phyloP scores from a whole-genome alignment of 2,888 invertebrate species.

The Dicroscelio sp. region DNA sequence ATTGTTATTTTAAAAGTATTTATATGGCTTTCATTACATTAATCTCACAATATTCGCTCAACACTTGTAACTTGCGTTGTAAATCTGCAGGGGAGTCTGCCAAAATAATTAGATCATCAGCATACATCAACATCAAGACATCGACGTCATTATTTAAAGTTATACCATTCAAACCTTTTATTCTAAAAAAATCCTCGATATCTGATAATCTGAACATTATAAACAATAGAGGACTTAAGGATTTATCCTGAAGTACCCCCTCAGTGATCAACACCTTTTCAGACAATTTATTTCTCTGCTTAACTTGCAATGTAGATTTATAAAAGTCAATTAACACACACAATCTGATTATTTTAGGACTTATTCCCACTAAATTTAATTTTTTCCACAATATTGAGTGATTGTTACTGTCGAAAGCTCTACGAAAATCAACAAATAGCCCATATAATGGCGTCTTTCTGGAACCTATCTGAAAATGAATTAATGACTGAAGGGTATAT shows the following conservation, averaged over 20 bases:
- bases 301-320: slow-evolving; percentile 25
- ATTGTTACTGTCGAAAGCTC: background rate
- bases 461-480: background rate
- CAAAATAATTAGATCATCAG: background rate
- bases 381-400: slow-evolving; percentile 13
- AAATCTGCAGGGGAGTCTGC: background rate
- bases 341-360: slow-evolving; percentile 14
- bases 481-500: background rate
- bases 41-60: background rate
- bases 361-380: slow-evolving; percentile 1
- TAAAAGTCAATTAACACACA: slow-evolving; percentile 17
- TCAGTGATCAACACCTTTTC: slow-evolving; percentile 1
- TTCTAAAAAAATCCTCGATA: too few species aligned
- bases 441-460: background rate
- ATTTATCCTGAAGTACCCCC: slow-evolving; percentile 47
- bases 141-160: background rate
- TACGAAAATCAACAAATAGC: background rate
- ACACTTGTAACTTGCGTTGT: background rate
- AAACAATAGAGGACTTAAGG: slow-evolving; percentile 39
- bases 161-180: too few species aligned
- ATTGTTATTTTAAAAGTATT: too few species aligned
- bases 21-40: too few species aligned
- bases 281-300: slow-evolving; percentile 2
- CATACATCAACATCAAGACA: background rate
- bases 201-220: background rate